These are phyloP conservation scores for Aix galericulata DNA, from an alignment of 2,113 vertebrate species.

Conservation along the genomic window DNA sequence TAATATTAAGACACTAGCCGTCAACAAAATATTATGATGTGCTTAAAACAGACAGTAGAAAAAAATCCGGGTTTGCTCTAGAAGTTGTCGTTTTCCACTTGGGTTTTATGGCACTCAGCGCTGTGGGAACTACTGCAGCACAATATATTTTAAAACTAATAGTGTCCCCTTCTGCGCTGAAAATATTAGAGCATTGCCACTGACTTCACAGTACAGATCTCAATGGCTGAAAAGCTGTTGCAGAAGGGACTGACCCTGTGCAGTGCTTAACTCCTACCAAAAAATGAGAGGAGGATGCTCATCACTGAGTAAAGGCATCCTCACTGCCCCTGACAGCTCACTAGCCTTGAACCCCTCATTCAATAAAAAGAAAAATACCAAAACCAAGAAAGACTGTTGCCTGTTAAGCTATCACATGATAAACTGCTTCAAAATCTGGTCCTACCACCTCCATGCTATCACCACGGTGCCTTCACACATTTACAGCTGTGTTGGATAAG, in stretches of 20 bases:
- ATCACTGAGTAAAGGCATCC: not conserved
- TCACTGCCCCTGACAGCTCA: not conserved
- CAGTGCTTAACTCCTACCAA: not conserved
- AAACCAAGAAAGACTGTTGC: not conserved
- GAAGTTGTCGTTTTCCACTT: not conserved
- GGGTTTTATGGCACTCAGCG: not conserved
- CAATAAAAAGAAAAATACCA: not conserved
- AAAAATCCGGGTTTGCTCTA: not conserved
- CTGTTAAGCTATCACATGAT: not conserved
- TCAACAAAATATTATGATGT: not conserved
- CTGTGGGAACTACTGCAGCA: not conserved
- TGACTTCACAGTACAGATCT: not conserved
- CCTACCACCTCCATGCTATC: not conserved
- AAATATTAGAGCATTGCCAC: not conserved
- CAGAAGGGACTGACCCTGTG: not conserved
- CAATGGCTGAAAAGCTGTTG: not conserved
- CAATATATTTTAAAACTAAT: not conserved
- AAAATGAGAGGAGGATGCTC: not conserved
- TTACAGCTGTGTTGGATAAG: not conserved
- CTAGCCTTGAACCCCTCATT: not conserved
- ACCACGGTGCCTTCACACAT: not conserved
- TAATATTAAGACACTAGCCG: not conserved
- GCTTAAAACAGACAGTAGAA: not conserved
- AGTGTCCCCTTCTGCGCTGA: not conserved
- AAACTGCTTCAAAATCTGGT: not conserved